phyloP scores from a whole-genome alignment of 2,888 invertebrate genomes.

The Syrista parreyssii region DNA sequence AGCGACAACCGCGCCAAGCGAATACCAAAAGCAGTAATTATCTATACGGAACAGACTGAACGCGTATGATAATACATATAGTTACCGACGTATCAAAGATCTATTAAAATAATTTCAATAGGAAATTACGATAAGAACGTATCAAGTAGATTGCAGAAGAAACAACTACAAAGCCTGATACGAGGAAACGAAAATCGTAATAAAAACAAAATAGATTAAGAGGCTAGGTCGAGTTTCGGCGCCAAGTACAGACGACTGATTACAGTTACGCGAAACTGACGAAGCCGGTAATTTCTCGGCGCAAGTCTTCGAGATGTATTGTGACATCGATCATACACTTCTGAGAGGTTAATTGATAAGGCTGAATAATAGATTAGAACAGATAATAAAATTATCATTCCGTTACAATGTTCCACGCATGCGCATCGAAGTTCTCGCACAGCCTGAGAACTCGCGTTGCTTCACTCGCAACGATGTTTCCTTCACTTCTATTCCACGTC shows the following conservation, averaged over 20 bases:
- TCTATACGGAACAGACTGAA: background rate
- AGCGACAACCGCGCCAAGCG: background rate
- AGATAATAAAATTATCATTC: background rate
- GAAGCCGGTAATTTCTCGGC: no score
- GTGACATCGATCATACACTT: background rate
- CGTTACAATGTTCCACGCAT: background rate
- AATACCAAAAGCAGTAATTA: background rate
- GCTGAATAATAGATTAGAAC: background rate
- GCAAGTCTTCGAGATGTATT: background rate
- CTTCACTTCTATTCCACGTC: background rate
- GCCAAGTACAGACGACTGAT: no score
- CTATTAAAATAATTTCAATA: no score
- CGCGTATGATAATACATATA: background rate
- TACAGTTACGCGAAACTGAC: no score
- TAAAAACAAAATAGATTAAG: no score
- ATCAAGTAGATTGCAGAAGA: no score
- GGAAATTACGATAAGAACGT: no score
- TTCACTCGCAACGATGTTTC: background rate
- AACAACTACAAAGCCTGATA: no score
- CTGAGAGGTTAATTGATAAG: background rate
- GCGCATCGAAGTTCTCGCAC: background rate
- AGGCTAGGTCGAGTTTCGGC: no score
- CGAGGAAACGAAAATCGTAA: no score
- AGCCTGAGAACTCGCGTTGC: background rate
- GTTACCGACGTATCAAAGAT: no score